Evolutionary conservation across 2,888 invertebrate species (phyloP).

Genomic region (Gnatocerus cornutus): DNA sequence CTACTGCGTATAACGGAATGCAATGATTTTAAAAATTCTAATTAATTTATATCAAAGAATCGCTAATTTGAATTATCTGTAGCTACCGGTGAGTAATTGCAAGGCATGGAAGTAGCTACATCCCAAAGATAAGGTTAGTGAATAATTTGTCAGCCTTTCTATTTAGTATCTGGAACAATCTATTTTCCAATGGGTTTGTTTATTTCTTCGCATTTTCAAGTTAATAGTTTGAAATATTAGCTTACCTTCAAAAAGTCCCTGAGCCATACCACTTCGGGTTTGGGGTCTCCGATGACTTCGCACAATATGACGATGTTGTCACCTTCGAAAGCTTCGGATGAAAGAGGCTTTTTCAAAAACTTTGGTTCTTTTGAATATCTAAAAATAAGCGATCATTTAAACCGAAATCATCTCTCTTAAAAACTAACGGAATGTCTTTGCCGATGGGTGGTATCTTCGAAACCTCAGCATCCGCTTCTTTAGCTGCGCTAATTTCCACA

Average conservation of each 20-base stretch:
- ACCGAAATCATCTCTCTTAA: no score
- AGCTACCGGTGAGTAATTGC: background rate
- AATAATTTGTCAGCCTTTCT: conserved; percentile 26
- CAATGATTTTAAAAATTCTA: conserved; percentile 23
- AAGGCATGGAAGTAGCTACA: conserved; percentile 12
- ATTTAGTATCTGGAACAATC: conserved; percentile 3
- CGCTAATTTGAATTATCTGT: background rate
- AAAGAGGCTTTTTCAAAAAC: conserved; percentile 87
- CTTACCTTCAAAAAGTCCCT: conserved; percentile 90
- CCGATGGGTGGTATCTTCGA: conserved; percentile 38
- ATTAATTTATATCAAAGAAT: conserved; percentile 29
- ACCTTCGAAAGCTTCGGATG: conserved; percentile 88
- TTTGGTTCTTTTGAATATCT: conserved; percentile 89
- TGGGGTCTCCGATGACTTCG: conserved; percentile 91
- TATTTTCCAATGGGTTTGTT: background rate
- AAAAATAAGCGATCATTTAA: no score
- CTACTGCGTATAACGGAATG: conserved; percentile 39
- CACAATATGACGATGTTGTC: conserved; percentile 90
- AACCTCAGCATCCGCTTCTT: conserved; percentile 63
- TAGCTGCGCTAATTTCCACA: conserved; percentile 47
- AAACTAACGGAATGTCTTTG: conserved; percentile 60
- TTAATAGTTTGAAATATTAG: conserved; percentile 19
- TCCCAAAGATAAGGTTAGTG: conserved; percentile 21
- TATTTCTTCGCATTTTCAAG: conserved; percentile 8
- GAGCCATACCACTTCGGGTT: conserved; percentile 91